phyloP scores from a whole-genome alignment of 2,113 vertebrate species.

The Glaucidium brasilianum region DNA sequence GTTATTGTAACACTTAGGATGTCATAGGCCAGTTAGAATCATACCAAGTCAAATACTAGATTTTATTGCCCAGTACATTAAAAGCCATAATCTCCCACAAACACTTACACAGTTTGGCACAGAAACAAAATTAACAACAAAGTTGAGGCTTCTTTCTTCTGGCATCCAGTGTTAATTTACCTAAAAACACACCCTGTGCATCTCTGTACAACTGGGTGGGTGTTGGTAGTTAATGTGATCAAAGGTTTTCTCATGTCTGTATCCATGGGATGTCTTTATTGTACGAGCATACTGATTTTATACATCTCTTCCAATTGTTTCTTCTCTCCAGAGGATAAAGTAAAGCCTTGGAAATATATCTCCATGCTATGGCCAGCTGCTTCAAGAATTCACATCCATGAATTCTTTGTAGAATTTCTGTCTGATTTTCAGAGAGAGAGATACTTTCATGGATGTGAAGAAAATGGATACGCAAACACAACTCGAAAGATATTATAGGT shows the following conservation, averaged over 20 bases:
- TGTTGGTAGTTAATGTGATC: neutral
- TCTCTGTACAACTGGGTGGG: neutral
- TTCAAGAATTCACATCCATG: neutral
- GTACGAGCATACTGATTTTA: neutral
- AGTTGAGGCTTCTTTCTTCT: neutral
- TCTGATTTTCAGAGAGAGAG: neutral
- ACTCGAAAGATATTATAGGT: slow-evolving; percentile 11
- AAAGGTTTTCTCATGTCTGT: neutral
- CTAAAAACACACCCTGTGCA: neutral
- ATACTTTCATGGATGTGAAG: neutral
- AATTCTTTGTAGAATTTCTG: neutral
- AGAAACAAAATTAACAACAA: neutral
- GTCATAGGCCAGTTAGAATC: slow-evolving; percentile 1
- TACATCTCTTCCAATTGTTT: slow-evolving; percentile 17
- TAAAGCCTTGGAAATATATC: neutral
- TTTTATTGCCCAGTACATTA: neutral
- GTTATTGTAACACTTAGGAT: neutral
- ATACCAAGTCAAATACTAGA: neutral
- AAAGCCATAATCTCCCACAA: neutral
- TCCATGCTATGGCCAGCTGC: neutral
- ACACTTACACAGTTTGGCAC: neutral
- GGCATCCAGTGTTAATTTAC: neutral
- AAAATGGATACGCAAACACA: neutral
- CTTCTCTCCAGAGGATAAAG: neutral
- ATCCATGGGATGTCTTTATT: neutral